Evolutionary conservation across 1,140 invertebrate species (phyloP).

Genomic region (Solenopsis invicta): DNA sequence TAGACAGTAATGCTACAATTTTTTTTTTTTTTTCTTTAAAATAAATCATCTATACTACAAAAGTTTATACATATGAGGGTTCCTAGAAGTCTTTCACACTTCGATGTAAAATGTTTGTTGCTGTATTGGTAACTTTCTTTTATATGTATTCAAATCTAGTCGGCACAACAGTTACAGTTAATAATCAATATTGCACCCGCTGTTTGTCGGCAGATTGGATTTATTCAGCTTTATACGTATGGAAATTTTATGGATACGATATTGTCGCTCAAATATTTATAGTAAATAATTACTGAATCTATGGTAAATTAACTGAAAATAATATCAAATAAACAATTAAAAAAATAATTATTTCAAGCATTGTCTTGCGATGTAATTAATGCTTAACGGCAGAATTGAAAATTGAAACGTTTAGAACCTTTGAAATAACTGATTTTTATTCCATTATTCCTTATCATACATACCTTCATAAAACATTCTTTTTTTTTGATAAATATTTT

Average conservation of each 20-base stretch:
- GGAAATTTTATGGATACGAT: conserved; percentile 35
- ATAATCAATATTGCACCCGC: conserved; percentile 29
- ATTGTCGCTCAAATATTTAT: conserved; percentile 35
- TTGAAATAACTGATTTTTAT: conserved; percentile 19
- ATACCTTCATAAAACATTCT: conserved; percentile 25
- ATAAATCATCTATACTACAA: no score
- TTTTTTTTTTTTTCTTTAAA: no score
- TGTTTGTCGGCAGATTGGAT: conserved; percentile 42
- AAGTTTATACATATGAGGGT: no score
- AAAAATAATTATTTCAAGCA: conserved; percentile 44
- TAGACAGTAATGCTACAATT: no score
- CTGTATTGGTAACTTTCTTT: no score
- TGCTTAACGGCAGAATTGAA: background rate
- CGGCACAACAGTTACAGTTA: background rate
- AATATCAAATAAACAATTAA: conserved; percentile 39
- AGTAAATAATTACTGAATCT: conserved; percentile 6
- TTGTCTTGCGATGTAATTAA: conserved; percentile 24
- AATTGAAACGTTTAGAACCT: background rate
- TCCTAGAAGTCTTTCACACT: no score
- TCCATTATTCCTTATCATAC: background rate
- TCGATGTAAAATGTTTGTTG: no score
- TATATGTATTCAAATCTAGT: background rate
- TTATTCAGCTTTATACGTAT: conserved; percentile 3
- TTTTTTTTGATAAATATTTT: conserved; percentile 45
- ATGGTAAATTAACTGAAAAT: background rate